Evolutionary conservation across 2,797 vertebrate genomes (phyloP), one percentile per base, ranked within the genome.

Genomic region (Enoplosus armatus): DNA sequence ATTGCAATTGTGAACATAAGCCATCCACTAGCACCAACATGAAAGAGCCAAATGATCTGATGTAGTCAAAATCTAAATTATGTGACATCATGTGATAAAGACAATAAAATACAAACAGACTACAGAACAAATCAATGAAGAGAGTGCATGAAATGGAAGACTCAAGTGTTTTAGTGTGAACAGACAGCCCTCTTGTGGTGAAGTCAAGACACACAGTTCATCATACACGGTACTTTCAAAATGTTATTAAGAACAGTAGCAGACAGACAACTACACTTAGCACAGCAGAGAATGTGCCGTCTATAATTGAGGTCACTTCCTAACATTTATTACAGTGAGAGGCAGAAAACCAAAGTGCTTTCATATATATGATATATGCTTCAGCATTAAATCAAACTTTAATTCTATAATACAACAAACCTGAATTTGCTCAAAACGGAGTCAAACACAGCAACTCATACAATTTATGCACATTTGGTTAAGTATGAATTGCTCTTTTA

Each of bases 141-240:
- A 61, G 8, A 35, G 29, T 20, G 24, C 2, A 41, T 27, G 56
- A 26, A 8, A 47, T 31, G 0, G 2, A 64, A 18, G 29, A 39
- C 10, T 20, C 8, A 26, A 51, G 58, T 33, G 48, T 53, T 65
- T 39, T 1, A 0, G 10, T 70, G 67, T 54, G 51, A 71, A 53
- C 22, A 68, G 50, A 6, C 37, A 27, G 75, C 81, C 84, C 75
- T 75, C 81, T 84, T 11, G 47, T 86, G 82, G 76, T 78, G 24
- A 80, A 79, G 22, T 62, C 6, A 11, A 33, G 3, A 75, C 45
- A 71, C 33, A 22, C 61, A 43, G 47, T 45, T 0, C 22, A 47
- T 8, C 39, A 53, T 1, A 43, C 11, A 11, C 20, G 22, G 22
- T 55, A 27, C 26, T 22, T 45, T 8, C 22, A 56, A 18, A 51